A percentile compares a stretch with the other conserved stretches of the same genome.
Evolutionary conservation across 2,113 vertebrate species (phyloP).

Genomic region (Microcebus jonahi): DNA sequence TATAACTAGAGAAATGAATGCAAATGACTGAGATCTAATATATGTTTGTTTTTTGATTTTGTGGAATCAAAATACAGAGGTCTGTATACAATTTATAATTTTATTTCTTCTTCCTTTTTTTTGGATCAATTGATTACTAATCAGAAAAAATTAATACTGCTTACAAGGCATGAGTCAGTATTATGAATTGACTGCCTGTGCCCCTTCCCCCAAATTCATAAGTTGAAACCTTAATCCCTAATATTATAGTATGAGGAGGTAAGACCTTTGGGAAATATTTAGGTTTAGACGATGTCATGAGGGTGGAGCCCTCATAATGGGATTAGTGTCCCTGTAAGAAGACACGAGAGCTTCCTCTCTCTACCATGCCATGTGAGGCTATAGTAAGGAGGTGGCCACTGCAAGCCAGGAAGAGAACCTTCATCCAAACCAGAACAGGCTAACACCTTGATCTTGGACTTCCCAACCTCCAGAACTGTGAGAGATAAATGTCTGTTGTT

Average conservation of each 20-base stretch:
- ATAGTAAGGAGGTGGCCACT: not conserved
- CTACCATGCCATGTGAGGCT: not conserved
- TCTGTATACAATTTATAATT: not conserved
- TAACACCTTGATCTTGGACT: not conserved
- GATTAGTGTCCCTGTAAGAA: not conserved
- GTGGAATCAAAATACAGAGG: not conserved
- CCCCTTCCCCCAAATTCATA: not conserved
- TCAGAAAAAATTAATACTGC: not conserved
- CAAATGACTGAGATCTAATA: not conserved
- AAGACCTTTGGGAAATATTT: not conserved
- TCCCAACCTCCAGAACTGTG: not conserved
- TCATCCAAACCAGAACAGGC: not conserved
- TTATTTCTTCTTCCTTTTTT: constrained; percentile 3
- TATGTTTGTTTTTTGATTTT: constrained; percentile 10
- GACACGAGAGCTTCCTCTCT: not conserved
- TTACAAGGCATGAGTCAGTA: not conserved
- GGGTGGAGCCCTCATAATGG: not conserved
- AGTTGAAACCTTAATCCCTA: not conserved
- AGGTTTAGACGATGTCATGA: not conserved
- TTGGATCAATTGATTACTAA: not conserved
- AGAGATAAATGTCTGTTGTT: not conserved
- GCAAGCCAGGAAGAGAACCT: not conserved
- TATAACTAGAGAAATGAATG: not conserved
- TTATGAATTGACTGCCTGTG: not conserved
- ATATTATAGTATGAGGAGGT: not conserved